phyloP scores from a whole-genome alignment of 2,113 vertebrate genomes.

The Dicerorhinus sumatrensis region DNA sequence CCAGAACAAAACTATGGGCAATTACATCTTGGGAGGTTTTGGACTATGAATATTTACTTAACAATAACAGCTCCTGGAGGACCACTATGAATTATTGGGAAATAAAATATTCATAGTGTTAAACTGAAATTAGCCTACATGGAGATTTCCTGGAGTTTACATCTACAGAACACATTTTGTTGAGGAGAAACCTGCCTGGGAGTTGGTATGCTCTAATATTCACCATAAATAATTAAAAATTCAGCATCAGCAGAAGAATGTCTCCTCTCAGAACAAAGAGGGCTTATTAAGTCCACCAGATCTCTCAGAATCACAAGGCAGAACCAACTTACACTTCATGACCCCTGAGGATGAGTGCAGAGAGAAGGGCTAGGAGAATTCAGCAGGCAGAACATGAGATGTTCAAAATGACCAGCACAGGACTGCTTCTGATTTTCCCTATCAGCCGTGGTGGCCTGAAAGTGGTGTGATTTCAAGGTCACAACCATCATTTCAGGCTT shows the following conservation, averaged over 20 bases:
- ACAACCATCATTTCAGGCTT: neutral
- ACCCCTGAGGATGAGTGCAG: neutral
- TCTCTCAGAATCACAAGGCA: neutral
- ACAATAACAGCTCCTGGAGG: conserved; percentile 62
- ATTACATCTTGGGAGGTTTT: conserved; percentile 34
- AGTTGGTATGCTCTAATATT: conserved; percentile 60
- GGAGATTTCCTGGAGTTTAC: conserved; percentile 78
- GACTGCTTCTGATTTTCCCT: neutral
- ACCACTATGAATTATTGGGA: conserved; percentile 46
- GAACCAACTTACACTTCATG: conserved; percentile 4
- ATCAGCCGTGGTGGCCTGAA: neutral
- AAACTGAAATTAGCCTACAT: conserved; percentile 70
- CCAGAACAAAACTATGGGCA: conserved; percentile 36
- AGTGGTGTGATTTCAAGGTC: neutral
- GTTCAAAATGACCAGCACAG: neutral
- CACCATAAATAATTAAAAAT: conserved; percentile 84
- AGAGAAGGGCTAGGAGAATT: neutral
- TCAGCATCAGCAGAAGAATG: neutral
- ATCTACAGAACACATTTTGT: conserved; percentile 68
- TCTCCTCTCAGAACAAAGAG: conserved; percentile 38
- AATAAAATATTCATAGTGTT: conserved; percentile 70
- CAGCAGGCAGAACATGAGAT: neutral
- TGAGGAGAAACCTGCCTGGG: conserved; percentile 65
- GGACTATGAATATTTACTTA: conserved; percentile 56
- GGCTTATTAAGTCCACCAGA: neutral